Evolutionary conservation across 2,113 vertebrate species (phyloP).

Genomic region (Nannospalax galili): DNA sequence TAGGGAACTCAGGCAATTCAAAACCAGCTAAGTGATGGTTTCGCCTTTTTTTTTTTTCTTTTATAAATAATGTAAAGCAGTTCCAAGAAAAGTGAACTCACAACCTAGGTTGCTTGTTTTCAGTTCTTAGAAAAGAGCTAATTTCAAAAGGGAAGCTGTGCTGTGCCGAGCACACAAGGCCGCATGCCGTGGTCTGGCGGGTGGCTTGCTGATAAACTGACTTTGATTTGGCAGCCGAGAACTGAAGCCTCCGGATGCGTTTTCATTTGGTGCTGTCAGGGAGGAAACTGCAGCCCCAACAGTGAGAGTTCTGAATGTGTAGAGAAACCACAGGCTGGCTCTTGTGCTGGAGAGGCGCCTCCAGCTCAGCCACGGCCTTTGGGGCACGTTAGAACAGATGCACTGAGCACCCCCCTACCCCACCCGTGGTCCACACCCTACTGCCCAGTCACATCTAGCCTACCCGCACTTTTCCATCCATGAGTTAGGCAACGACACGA

Average conservation of each 20-base stretch:
- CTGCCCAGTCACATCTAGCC: background rate
- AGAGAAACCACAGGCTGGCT: slow-evolving; percentile 26
- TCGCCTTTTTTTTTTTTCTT: slow-evolving; percentile 42
- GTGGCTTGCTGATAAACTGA: slow-evolving; percentile 3
- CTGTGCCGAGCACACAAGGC: background rate
- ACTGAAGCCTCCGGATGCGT: slow-evolving; percentile 19
- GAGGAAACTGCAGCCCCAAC: slow-evolving; percentile 42
- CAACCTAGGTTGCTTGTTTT: slow-evolving; percentile 62
- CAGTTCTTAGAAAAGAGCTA: slow-evolving; percentile 80
- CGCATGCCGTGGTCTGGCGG: background rate
- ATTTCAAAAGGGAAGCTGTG: slow-evolving; percentile 71
- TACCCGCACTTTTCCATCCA: background rate
- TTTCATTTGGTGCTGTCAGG: slow-evolving; percentile 52
- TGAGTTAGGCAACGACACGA: background rate
- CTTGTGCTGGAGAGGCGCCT: background rate
- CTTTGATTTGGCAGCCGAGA: slow-evolving; percentile 69
- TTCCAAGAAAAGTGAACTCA: slow-evolving; percentile 84
- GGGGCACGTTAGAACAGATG: background rate
- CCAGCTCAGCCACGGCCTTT: background rate
- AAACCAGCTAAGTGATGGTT: slow-evolving; percentile 65
- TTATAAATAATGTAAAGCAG: slow-evolving; percentile 76
- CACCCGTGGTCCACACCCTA: background rate
- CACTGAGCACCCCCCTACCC: background rate
- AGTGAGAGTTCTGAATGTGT: slow-evolving; percentile 67
- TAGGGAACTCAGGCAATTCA: slow-evolving; percentile 65